Conservation (phyloP, 2,113 vertebrate species). For the Fulmarus glacialis region DNA sequence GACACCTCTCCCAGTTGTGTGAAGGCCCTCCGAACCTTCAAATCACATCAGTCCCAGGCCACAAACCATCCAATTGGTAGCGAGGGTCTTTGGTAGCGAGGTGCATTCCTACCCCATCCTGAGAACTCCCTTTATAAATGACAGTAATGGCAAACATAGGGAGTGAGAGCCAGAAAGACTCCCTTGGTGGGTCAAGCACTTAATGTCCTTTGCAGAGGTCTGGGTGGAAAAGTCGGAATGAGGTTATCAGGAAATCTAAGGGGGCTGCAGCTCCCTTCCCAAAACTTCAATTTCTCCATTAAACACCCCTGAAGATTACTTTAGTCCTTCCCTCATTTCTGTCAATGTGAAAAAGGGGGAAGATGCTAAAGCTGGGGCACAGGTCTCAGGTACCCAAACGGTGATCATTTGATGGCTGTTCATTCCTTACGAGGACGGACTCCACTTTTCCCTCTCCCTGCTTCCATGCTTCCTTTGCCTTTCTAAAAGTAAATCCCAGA, state of each 20-base stretch:
- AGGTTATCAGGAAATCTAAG: background rate
- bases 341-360: background rate
- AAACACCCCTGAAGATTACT: background rate
- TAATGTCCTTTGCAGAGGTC: background rate
- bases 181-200: background rate
- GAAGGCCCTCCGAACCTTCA: background rate
- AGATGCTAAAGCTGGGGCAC: background rate
- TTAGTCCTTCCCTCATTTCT: background rate
- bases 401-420: background rate
- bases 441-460: rapidly evolving
- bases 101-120: background rate
- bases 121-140: background rate
- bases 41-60: background rate
- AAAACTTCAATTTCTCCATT: background rate
- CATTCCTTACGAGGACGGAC: background rate
- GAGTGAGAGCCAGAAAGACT: background rate
- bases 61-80: background rate
- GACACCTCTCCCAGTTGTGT: rapidly evolving
- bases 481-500: background rate
- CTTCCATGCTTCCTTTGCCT: background rate
- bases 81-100: background rate
- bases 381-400: background rate
- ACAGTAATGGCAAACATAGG: background rate
- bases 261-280: rapidly evolving
- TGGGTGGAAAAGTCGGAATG: background rate